phyloP scores from a whole-genome alignment of 1,140 invertebrate genomes.

The Alviniconcha marisindica region DNA sequence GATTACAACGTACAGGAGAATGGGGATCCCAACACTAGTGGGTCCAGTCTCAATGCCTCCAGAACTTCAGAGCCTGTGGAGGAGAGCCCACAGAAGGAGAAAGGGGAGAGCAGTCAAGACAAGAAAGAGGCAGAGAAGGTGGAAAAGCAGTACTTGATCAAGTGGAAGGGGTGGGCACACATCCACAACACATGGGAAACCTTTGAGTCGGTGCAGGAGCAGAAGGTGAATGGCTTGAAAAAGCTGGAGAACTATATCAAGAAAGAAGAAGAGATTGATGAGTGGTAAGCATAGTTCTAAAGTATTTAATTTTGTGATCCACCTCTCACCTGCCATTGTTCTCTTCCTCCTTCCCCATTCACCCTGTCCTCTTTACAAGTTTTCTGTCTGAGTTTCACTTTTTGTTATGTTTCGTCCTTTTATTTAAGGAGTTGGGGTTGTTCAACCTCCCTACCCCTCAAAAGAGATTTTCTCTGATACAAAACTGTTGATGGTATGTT shows the following conservation, averaged over 20 bases:
- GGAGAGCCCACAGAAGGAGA: neutral
- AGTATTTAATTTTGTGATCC: too few species aligned
- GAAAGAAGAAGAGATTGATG: slow-evolving; percentile 89
- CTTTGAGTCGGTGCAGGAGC: slow-evolving; percentile 89
- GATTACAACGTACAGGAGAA: slow-evolving; percentile 97
- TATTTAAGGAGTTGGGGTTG: too few species aligned
- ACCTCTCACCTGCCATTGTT: too few species aligned
- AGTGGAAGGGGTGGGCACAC: slow-evolving; percentile 99
- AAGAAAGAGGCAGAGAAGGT: slow-evolving; percentile 20
- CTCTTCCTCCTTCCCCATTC: too few species aligned
- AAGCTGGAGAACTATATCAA: slow-evolving; percentile 98
- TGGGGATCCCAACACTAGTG: slow-evolving; percentile 93
- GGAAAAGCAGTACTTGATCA: slow-evolving; percentile 96
- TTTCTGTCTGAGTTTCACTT: neutral
- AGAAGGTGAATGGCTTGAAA: slow-evolving; percentile 97
- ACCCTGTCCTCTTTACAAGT: neutral
- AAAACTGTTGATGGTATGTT: neutral
- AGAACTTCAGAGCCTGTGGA: neutral
- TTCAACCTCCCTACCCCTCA: too few species aligned
- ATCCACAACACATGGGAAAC: slow-evolving; percentile 99
- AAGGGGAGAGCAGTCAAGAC: slow-evolving; percentile 4
- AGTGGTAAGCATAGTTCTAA: slow-evolving; percentile 82
- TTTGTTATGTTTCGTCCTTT: too few species aligned
- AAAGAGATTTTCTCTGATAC: too few species aligned
- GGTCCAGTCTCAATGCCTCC: slow-evolving; percentile 77